Conservation (phyloP, 1,140 invertebrate species). For the Eupristina koningsbergeri region DNA sequence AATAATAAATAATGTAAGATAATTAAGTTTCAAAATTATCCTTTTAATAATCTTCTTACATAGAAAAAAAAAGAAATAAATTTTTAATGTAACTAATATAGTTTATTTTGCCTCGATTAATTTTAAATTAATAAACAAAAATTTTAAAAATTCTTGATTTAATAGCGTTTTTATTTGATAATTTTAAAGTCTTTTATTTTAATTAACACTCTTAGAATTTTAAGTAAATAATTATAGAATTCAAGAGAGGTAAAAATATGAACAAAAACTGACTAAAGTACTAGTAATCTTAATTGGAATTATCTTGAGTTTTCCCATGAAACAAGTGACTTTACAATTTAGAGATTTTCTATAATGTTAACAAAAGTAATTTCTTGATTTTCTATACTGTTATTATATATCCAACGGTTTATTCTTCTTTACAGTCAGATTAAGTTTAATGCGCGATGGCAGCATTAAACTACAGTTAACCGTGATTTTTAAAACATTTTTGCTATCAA, state of each 20-base stretch:
- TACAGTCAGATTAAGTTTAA: neutral
- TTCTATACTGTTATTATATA: too few species aligned
- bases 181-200: too few species aligned
- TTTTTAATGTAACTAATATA: too few species aligned
- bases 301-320: neutral
- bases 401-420: neutral
- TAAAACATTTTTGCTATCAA: neutral
- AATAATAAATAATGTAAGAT: too few species aligned
- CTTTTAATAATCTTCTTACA: too few species aligned
- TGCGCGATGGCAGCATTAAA: neutral
- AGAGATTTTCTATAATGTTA: constrained; percentile 8
- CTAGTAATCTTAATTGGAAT: neutral
- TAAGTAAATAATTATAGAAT: neutral
- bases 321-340: neutral
- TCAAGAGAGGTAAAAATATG: neutral
- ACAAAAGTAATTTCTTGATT: neutral
- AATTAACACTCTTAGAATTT: too few species aligned
- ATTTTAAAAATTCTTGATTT: neutral
- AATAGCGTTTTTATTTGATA: too few species aligned
- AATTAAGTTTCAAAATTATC: too few species aligned
- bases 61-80: too few species aligned
- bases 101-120: too few species aligned
- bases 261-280: neutral
- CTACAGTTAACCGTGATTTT: neutral
- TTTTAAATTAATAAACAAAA: neutral